A percentile compares a stretch with the other conserved stretches of the same genome.
Conservation (phyloP, 2,797 vertebrate species). For the Myotis vivesi region DNA sequence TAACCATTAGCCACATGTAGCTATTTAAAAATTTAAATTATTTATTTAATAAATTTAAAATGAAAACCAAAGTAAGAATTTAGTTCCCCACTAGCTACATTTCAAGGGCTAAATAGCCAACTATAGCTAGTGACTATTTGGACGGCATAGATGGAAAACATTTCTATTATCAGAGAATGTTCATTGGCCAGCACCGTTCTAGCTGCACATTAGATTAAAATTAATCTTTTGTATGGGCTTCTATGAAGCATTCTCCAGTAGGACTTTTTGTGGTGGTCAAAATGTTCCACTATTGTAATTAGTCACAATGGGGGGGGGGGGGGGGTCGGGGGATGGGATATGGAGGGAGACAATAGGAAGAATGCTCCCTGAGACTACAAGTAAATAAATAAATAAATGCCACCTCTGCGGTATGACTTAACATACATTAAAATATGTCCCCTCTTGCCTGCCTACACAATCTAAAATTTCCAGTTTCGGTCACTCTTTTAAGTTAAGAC, state of each 20-base stretch:
- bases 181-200: background rate
- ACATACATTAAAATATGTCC: background rate
- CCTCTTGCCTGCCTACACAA: background rate
- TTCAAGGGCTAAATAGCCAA: background rate
- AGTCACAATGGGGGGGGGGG: background rate
- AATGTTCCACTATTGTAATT: background rate
- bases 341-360: background rate
- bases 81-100: background rate
- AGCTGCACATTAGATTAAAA: background rate
- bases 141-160: background rate
- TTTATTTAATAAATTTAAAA: background rate
- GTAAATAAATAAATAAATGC: background rate
- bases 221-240: background rate
- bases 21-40: background rate
- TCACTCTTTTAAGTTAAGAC: background rate
- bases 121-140: background rate
- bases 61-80: background rate
- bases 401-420: background rate
- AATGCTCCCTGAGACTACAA: background rate
- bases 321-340: fast-evolving
- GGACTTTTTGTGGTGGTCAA: background rate
- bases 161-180: background rate
- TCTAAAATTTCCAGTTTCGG: background rate
- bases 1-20: background rate
- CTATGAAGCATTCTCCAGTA: background rate